These are phyloP conservation scores for Cryptocephalus moraei DNA, from an alignment of 2,888 invertebrate species.

Conservation along the genomic window DNA sequence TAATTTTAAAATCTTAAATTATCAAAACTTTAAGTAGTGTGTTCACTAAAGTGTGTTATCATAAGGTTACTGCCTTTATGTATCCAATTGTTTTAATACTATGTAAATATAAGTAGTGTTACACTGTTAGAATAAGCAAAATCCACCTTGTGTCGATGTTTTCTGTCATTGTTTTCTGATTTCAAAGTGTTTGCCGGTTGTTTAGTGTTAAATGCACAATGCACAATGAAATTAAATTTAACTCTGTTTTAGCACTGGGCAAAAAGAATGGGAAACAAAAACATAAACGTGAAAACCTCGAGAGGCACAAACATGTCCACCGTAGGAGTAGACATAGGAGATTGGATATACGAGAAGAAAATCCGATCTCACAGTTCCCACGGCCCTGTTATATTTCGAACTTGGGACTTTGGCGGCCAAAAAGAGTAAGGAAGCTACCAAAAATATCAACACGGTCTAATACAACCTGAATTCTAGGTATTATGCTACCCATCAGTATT, in stretches of 20 bases:
- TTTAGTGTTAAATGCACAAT: too few relatives aligned
- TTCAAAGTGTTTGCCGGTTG: too few relatives aligned
- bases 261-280: slow-evolving; percentile 87
- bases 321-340: slow-evolving; percentile 95
- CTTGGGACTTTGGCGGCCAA: slow-evolving; percentile 99
- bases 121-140: too few relatives aligned
- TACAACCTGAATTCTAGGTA: slow-evolving; percentile 46
- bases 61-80: too few relatives aligned
- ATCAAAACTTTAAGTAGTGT: too few relatives aligned
- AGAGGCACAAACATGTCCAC: slow-evolving; percentile 83
- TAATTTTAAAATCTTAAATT: too few relatives aligned
- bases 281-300: slow-evolving; percentile 62
- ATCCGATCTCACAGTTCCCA: slow-evolving; percentile 60
- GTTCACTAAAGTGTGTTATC: too few relatives aligned
- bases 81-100: too few relatives aligned
- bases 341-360: slow-evolving; percentile 87
- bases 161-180: too few relatives aligned
- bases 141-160: too few relatives aligned
- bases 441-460: background rate
- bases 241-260: slow-evolving; percentile 70
- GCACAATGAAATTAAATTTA: too few relatives aligned
- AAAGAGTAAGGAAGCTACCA: slow-evolving; percentile 55
- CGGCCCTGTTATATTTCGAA: slow-evolving; percentile 82
- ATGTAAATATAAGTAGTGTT: too few relatives aligned
- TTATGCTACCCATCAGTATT: slow-evolving; percentile 98